A percentile compares a stretch with the other conserved stretches of the same genome.
Conservation (phyloP, 2,113 vertebrate species). For the Colius striatus region DNA sequence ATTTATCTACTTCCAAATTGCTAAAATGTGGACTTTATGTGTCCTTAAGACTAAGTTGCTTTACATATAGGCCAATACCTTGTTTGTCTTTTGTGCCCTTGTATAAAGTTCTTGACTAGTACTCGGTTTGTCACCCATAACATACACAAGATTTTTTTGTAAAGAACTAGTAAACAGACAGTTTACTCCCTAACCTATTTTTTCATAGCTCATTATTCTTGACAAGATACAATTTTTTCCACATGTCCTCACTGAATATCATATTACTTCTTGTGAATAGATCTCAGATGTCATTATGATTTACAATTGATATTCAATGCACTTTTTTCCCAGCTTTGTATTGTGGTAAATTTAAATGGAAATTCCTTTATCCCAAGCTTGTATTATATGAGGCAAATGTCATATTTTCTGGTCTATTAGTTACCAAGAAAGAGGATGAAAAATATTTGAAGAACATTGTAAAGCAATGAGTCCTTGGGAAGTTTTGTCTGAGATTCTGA, state of each 20-base stretch:
- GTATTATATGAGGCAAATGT: background rate
- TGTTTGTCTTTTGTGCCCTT: background rate
- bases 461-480: background rate
- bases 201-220: background rate
- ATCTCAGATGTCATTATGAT: background rate
- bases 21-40: background rate
- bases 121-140: background rate
- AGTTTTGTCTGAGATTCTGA: background rate
- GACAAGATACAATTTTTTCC: background rate
- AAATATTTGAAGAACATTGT: background rate
- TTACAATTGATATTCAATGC: background rate
- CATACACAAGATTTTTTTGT: fast-evolving
- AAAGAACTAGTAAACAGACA: background rate
- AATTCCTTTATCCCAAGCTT: background rate
- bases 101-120: background rate
- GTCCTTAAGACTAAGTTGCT: background rate
- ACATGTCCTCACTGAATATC: background rate
- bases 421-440: background rate
- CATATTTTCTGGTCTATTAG: background rate
- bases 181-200: background rate
- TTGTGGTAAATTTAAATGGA: background rate
- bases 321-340: background rate
- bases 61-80: background rate
- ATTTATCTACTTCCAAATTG: background rate
- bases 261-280: background rate